These are phyloP conservation scores for Adelges cooleyi DNA, from an alignment of 1,140 invertebrate genomes.

Conservation along the genomic window DNA sequence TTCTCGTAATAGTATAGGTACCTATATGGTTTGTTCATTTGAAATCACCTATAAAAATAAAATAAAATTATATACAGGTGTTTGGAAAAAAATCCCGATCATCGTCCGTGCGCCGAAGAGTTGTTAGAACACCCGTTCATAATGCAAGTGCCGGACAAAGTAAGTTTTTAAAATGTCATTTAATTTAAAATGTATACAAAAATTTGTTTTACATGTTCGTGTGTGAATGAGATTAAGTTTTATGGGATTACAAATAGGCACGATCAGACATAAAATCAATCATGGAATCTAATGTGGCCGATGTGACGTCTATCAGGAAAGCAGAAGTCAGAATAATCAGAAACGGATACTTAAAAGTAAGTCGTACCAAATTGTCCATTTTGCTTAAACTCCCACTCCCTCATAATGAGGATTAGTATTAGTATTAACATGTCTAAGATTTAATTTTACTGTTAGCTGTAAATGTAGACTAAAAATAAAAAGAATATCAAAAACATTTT, in stretches of 20 bases:
- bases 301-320: constrained; percentile 33
- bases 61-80: too few relatives aligned
- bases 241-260: constrained; percentile 38
- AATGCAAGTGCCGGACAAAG: constrained; percentile 57
- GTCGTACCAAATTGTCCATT: too few relatives aligned
- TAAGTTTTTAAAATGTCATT: background rate
- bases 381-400: too few relatives aligned
- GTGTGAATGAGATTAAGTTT: background rate
- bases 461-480: too few relatives aligned
- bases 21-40: too few relatives aligned
- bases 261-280: constrained; percentile 52
- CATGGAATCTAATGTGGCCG: constrained; percentile 30
- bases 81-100: constrained; percentile 79
- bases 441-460: too few relatives aligned
- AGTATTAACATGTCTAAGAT: too few relatives aligned
- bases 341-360: constrained; percentile 45
- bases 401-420: too few relatives aligned
- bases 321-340: constrained; percentile 54
- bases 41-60: too few relatives aligned
- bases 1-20: too few relatives aligned
- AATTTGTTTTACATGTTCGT: background rate
- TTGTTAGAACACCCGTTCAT: constrained; percentile 79
- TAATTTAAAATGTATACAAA: background rate
- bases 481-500: too few relatives aligned
- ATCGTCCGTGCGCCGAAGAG: constrained; percentile 73